Conservation (phyloP, 2,888 invertebrate genomes). For the Abrostola triplasia region DNA sequence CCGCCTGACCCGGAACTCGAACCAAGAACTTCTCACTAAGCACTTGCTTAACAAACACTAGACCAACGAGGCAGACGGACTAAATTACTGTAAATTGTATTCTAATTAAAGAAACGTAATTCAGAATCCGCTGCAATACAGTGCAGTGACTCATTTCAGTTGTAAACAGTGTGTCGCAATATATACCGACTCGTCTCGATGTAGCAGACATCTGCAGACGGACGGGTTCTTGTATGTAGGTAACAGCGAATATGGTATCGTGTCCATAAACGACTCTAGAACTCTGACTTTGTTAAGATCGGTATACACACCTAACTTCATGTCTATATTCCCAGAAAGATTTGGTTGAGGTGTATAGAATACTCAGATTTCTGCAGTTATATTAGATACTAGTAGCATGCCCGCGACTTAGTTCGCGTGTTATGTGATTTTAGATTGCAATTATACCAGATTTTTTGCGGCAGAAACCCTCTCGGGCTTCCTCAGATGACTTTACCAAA, state of each 20-base stretch:
- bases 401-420: too few species aligned
- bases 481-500: too few species aligned
- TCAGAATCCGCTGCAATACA: constrained; percentile 35
- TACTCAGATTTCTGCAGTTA: too few species aligned
- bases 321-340: too few species aligned
- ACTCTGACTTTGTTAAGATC: constrained; percentile 23
- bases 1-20: background rate
- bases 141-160: constrained; percentile 47
- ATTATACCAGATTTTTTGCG: too few species aligned
- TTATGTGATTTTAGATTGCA: too few species aligned
- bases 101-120: constrained; percentile 42
- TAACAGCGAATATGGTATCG: constrained; percentile 42
- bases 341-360: too few species aligned
- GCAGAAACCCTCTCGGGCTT: too few species aligned
- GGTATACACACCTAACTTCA: constrained; percentile 9
- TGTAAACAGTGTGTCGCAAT: constrained; percentile 47
- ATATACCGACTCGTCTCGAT: constrained; percentile 15
- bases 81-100: constrained; percentile 30
- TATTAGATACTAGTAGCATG: too few species aligned
- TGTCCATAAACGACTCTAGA: constrained; percentile 19
- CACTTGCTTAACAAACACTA: constrained; percentile 18
- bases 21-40: background rate
- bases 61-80: constrained; percentile 29
- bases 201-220: constrained; percentile 29
- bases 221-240: constrained; percentile 31